Evolutionary conservation across 2,113 vertebrate species (phyloP).

Genomic region (Mirounga angustirostris): DNA sequence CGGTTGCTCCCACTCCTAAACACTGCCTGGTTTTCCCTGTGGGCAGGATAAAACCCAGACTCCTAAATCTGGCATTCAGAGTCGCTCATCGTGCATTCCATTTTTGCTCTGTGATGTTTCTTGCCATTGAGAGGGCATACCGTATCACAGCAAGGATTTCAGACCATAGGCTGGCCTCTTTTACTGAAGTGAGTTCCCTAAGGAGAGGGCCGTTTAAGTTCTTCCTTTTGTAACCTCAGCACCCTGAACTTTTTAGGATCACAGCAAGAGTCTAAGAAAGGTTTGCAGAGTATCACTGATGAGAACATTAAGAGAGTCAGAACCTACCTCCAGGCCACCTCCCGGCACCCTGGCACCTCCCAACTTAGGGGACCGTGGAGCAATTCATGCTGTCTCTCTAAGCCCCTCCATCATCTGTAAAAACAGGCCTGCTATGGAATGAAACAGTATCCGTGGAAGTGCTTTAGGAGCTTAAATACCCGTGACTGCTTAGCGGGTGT

Average conservation of each 20-base stretch:
- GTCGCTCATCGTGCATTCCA: rapidly evolving
- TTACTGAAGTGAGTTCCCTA: not conserved
- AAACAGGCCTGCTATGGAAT: rapidly evolving
- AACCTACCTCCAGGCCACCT: not conserved
- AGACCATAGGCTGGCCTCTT: not conserved
- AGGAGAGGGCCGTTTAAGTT: not conserved
- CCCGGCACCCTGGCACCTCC: not conserved
- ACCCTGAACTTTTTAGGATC: not conserved
- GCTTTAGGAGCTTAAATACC: not conserved
- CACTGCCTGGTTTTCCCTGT: not conserved
- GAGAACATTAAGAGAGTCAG: too few species aligned
- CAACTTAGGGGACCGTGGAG: rapidly evolving
- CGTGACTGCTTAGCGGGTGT: rapidly evolving
- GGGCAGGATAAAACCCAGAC: not conserved
- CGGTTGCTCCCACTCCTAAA: rapidly evolving
- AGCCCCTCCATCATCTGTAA: not conserved
- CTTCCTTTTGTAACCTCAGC: rapidly evolving
- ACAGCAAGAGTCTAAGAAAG: too few species aligned
- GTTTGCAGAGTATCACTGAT: too few species aligned
- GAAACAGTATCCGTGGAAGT: rapidly evolving
- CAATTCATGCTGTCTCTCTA: not conserved
- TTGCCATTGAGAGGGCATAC: rapidly evolving
- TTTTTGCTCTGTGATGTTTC: rapidly evolving
- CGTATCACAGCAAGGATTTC: rapidly evolving
- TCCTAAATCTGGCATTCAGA: not conserved